These are phyloP conservation scores for Globicephala melas DNA, from an alignment of 2,113 vertebrate genomes.

Conservation along the genomic window DNA sequence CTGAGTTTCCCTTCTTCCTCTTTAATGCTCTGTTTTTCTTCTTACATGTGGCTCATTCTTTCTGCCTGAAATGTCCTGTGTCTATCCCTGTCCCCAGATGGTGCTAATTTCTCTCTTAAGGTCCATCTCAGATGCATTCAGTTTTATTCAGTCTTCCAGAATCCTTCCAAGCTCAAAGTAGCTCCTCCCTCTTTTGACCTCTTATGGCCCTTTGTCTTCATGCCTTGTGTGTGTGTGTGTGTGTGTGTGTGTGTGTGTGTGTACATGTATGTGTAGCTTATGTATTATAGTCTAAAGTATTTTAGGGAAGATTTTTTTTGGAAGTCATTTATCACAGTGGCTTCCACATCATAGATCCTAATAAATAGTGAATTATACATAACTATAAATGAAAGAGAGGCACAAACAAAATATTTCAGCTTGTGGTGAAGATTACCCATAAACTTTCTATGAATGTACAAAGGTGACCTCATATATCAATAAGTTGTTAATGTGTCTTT, in stretches of 20 bases:
- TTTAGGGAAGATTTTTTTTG: background rate
- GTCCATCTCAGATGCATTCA: background rate
- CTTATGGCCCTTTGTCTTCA: background rate
- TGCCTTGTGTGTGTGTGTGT: background rate
- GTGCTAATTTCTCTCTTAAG: background rate
- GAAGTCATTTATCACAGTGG: background rate
- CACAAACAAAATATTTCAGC: background rate
- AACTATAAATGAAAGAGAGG: background rate
- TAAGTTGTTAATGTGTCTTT: background rate
- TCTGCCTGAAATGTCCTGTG: background rate
- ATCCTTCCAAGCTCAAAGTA: background rate
- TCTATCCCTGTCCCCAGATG: no score
- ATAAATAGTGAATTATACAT: background rate
- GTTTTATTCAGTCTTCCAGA: background rate
- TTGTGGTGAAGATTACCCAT: background rate
- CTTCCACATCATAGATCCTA: background rate
- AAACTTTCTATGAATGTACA: background rate
- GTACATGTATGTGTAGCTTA: background rate
- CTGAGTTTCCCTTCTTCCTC: background rate
- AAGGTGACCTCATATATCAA: background rate
- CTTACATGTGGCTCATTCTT: background rate
- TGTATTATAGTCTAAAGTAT: background rate
- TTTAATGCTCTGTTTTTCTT: background rate
- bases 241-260: background rate
- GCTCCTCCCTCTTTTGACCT: background rate